Evolutionary conservation across 2,113 vertebrate species (phyloP), one percentile per base, ranked within the genome.

Genomic region (Recurvirostra avosetta): DNA sequence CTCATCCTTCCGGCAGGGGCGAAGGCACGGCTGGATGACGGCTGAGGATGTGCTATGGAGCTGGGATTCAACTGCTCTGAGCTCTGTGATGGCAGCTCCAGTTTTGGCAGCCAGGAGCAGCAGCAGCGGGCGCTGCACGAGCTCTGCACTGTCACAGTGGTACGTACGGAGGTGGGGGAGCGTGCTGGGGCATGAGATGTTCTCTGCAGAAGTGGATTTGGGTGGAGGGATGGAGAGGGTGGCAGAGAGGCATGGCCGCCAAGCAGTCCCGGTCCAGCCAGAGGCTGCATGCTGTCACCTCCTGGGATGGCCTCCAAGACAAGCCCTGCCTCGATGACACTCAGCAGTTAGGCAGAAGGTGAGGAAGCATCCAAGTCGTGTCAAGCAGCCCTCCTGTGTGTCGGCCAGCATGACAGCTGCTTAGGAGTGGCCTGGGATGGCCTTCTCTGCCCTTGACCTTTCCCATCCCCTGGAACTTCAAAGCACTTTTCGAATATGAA

Each of bases 61-160:
- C 93, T 96, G 15, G 97, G 98, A 96, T 98, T 98, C 97, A 99
- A 99, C 98, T 99, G 99, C 98, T 99, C 99, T 95, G 98, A 98
- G 66, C 97, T 98, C 66, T 99, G 99, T 75, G 97, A 98, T 36
- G 97, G 97, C 98, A 95, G 95, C 97, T 93, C 97, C 97, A 17
- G 97, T 96, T 97, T 97, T 92, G 96, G 97, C 95, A 92, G 88
- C 79, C 97, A 88, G 86, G 98, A 98, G 74, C 98, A 98, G 66
- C 98, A 98, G 83, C 97, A 94, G 74, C 95, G 96, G 68, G 88
- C 94, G 3, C 98, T 99, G 94, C 98, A 98, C 91, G 98, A 98
- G 92, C 98, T 99, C 96, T 99, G 99, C 96, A 96, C 97, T 12
- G 97, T 99, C 67, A 98, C 97, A 41, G 97, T 96, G 97, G 99